Evolutionary conservation across 2,113 vertebrate species (phyloP).

Genomic region (Cyphotilapia sp.): DNA sequence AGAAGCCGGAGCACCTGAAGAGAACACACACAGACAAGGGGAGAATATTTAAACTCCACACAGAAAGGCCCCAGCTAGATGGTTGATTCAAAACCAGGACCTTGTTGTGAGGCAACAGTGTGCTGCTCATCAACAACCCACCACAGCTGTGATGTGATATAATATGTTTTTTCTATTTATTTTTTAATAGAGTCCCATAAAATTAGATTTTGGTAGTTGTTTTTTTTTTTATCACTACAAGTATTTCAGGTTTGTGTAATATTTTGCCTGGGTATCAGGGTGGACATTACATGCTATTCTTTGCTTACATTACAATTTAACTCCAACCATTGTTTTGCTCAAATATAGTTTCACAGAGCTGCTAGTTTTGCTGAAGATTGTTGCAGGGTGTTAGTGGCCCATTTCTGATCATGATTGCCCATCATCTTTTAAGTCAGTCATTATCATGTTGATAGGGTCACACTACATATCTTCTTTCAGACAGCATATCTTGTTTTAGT

Average conservation of each 20-base stretch:
- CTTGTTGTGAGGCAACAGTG: neutral
- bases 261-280: neutral
- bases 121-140: neutral
- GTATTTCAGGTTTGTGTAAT: neutral
- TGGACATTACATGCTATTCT: neutral
- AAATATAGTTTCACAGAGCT: neutral
- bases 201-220: neutral
- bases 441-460: neutral
- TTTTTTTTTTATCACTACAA: neutral
- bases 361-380: neutral
- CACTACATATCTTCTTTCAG: neutral
- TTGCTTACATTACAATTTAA: neutral
- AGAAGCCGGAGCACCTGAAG: neutral
- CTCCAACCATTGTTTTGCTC: neutral
- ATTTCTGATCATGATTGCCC: neutral
- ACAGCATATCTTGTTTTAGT: neutral
- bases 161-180: neutral
- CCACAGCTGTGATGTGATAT: neutral
- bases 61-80: neutral
- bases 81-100: neutral
- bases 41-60: neutral
- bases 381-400: neutral
- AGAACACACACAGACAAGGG: neutral
- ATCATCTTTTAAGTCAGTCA: neutral
- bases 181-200: neutral